Percentiles rank a stretch among this genome's conserved stretches.
Evolutionary conservation across 2,888 invertebrate species (phyloP).

Genomic region (Schizotus pectinicornis): DNA sequence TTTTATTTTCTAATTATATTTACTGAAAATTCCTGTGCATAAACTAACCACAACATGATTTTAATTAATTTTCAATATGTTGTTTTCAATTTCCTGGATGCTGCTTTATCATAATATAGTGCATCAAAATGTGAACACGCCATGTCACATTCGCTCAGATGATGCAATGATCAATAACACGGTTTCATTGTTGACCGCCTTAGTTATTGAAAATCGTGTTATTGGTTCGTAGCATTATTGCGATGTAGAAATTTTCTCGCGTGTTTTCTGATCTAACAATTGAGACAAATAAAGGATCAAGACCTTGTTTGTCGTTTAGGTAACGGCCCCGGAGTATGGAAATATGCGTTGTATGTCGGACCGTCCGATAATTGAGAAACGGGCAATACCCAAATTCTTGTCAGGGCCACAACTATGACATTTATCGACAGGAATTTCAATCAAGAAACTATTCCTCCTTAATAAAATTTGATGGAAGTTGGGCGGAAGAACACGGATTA

Average conservation of each 20-base stretch:
- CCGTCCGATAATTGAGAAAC: not conserved
- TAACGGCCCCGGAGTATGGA: not conserved
- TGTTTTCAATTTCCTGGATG: too few species aligned
- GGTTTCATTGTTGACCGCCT: constrained; percentile 4
- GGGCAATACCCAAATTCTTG: constrained; percentile 15
- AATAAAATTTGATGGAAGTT: too few species aligned
- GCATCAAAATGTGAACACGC: too few species aligned
- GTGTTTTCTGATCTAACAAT: not conserved
- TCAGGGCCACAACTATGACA: constrained; percentile 18
- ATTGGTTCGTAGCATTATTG: not conserved
- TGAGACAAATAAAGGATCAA: constrained; percentile 3
- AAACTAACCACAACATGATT: too few species aligned
- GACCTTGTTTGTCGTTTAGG: not conserved
- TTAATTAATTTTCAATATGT: too few species aligned
- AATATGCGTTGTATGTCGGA: not conserved
- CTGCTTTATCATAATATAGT: too few species aligned
- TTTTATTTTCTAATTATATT: too few species aligned
- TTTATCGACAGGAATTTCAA: constrained; percentile 26
- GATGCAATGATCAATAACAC: constrained; percentile 12
- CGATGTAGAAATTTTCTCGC: not conserved
- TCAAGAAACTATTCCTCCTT: constrained; percentile 18
- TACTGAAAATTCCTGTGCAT: too few species aligned
- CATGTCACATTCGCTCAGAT: constrained; percentile 2
- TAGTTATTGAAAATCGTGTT: constrained; percentile 10
- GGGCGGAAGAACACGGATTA: constrained; percentile 9